Percentiles rank a stretch among this genome's conserved stretches.
These are phyloP conservation scores for Zosterops pallidus DNA, from an alignment of 2,113 vertebrate species.

Conservation along the genomic window DNA sequence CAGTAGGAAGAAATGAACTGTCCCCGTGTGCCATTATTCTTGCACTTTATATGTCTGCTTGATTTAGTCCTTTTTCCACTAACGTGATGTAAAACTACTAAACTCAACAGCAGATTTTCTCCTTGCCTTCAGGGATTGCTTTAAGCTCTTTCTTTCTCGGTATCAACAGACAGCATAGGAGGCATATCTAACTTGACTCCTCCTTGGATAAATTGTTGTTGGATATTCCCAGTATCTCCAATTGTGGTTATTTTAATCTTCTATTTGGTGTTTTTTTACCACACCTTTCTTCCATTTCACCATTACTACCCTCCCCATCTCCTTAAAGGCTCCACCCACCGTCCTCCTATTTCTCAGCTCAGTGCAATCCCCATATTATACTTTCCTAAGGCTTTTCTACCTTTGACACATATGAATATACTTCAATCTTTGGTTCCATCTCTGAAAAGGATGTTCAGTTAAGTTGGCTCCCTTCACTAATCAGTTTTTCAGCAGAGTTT, in stretches of 20 bases:
- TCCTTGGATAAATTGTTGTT: not conserved
- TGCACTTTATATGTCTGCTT: not conserved
- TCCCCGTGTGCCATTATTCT: not conserved
- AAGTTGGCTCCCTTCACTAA: not conserved
- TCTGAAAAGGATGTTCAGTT: not conserved
- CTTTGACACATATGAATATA: not conserved
- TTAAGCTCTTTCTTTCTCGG: not conserved
- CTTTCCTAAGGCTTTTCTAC: not conserved
- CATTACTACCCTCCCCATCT: not conserved
- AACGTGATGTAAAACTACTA: not conserved
- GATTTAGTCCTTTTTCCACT: not conserved
- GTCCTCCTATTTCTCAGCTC: not conserved
- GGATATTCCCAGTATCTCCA: not conserved
- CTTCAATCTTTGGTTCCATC: not conserved
- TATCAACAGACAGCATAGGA: not conserved
- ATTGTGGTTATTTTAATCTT: not conserved
- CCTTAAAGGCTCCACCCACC: not conserved
- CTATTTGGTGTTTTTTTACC: not conserved
- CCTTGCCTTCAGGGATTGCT: not conserved
- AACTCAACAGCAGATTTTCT: not conserved
- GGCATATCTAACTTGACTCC: not conserved
- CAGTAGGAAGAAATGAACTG: not conserved
- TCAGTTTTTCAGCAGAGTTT: not conserved
- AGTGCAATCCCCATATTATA: not conserved
- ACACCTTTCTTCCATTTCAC: not conserved